These are phyloP conservation scores for Argyra leucocephala DNA, from an alignment of 2,888 invertebrate genomes.

Conservation along the genomic window DNA sequence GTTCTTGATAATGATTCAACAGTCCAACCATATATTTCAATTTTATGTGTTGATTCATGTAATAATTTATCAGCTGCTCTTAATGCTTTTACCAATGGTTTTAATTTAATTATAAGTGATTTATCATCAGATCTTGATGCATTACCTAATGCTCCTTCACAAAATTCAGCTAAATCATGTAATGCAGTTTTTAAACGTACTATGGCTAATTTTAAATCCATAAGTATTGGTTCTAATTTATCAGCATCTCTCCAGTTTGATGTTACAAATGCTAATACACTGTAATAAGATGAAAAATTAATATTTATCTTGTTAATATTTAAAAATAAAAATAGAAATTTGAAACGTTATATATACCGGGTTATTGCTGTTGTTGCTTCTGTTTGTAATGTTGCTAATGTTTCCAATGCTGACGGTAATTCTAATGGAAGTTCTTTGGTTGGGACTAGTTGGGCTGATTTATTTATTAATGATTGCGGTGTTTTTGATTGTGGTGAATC, in stretches of 20 bases:
- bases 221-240: conserved; percentile 64
- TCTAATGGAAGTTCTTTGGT: conserved; percentile 61
- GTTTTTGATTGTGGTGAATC: conserved; percentile 50
- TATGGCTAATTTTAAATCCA: conserved; percentile 76
- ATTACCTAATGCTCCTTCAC: conserved; percentile 79
- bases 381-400: conserved; percentile 61
- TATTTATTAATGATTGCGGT: conserved; percentile 24
- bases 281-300: conserved; percentile 22
- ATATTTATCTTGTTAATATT: neutral
- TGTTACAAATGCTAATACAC: conserved; percentile 61
- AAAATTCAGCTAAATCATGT: conserved; percentile 80
- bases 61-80: conserved; percentile 71
- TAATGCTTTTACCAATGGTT: conserved; percentile 68
- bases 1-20: conserved; percentile 52
- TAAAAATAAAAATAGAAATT: neutral
- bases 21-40: conserved; percentile 73
- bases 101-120: conserved; percentile 62
- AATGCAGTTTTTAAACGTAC: conserved; percentile 67
- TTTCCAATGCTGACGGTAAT: conserved; percentile 64
- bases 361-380: conserved; percentile 76
- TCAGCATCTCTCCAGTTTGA: conserved; percentile 75
- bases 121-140: conserved; percentile 74
- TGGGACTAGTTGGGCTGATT: conserved; percentile 24
- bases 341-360: conserved; percentile 37
- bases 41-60: conserved; percentile 62